phyloP scores from a whole-genome alignment of 92 coral and sea anemone species.

The Palythoa caribaeorum region DNA sequence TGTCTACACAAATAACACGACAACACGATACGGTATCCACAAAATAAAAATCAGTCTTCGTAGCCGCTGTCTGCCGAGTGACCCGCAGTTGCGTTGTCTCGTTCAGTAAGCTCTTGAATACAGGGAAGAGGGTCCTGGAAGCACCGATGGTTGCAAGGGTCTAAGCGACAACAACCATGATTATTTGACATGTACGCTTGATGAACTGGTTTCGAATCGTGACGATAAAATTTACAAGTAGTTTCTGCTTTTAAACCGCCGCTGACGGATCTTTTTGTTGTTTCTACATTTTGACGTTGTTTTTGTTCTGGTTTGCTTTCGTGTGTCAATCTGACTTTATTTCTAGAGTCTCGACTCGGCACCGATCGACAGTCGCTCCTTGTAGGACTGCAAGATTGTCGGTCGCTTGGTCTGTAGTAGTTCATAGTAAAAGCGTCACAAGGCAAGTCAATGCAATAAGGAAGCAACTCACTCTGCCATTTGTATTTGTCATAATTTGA shows the following conservation, averaged over 20 bases:
- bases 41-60: slow-evolving; percentile 11
- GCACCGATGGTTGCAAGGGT: slow-evolving; percentile 7
- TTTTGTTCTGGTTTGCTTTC: not conserved
- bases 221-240: not conserved
- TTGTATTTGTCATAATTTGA: not conserved
- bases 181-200: not conserved
- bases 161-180: not conserved
- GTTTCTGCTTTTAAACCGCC: not conserved
- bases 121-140: not conserved
- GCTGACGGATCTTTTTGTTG: not conserved
- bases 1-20: too few relatives aligned
- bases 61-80: slow-evolving; percentile 28
- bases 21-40: not conserved
- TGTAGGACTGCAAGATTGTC: not conserved
- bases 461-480: not conserved
- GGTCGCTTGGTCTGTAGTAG: not conserved
- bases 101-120: slow-evolving; percentile 25
- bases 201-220: not conserved
- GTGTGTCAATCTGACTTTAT: not conserved
- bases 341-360: not conserved
- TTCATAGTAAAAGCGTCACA: not conserved
- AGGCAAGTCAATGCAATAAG: slow-evolving; percentile 5
- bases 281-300: not conserved
- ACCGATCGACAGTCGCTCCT: not conserved
- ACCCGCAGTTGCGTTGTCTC: not conserved